Conservation (phyloP, 2,888 invertebrate genomes). For the Deilephila porcellus region DNA sequence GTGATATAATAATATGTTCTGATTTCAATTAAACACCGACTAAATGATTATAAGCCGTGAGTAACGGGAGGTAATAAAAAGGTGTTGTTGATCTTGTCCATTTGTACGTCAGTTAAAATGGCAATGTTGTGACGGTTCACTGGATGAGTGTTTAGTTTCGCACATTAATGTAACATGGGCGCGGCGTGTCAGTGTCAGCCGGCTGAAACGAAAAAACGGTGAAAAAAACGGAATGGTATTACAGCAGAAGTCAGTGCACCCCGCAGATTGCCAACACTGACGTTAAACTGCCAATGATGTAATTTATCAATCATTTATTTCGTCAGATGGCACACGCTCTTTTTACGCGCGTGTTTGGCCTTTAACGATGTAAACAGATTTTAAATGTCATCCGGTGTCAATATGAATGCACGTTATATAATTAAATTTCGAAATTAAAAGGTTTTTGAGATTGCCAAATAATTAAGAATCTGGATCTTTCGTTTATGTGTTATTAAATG, state of each 20-base stretch:
- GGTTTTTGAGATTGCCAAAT: background rate
- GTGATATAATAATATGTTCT: constrained; percentile 24
- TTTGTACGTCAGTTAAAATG: constrained; percentile 50
- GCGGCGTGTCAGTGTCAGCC: constrained; percentile 72
- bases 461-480: background rate
- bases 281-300: constrained; percentile 24
- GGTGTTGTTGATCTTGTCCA: constrained; percentile 54
- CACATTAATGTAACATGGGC: constrained; percentile 58
- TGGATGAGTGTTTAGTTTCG: constrained; percentile 56
- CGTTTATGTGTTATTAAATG: background rate
- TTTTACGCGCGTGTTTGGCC: background rate
- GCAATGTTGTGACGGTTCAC: constrained; percentile 62
- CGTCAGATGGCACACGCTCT: background rate
- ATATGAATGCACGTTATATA: background rate
- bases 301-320: constrained; percentile 25
- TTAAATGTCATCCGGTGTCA: background rate
- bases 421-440: background rate
- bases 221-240: constrained; percentile 51
- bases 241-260: constrained; percentile 49
- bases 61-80: constrained; percentile 62
- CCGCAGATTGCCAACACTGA: constrained; percentile 37
- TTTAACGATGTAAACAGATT: background rate
- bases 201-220: constrained; percentile 53
- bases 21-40: constrained; percentile 31
- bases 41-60: constrained; percentile 38